A percentile compares a stretch with the other conserved stretches of the same genome.
These are phyloP conservation scores for Solea solea DNA, from an alignment of 2,113 vertebrate genomes.

Conservation along the genomic window DNA sequence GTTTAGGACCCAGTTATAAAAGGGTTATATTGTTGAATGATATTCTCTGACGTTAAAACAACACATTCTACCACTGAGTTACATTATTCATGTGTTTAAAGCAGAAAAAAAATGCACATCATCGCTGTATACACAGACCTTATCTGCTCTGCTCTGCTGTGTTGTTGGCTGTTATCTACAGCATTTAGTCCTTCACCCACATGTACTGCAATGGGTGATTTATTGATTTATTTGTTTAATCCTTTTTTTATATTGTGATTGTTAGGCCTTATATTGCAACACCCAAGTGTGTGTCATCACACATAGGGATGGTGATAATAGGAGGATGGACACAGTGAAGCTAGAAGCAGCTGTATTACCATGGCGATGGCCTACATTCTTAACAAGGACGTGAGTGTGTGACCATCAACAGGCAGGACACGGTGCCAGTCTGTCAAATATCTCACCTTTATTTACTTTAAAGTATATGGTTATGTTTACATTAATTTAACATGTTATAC, in stretches of 20 bases:
- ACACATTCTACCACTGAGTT: neutral
- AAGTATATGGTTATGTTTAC: slow-evolving; percentile 5
- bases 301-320: slow-evolving; percentile 46
- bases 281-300: slow-evolving; percentile 30
- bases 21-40: neutral
- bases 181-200: neutral
- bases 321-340: slow-evolving; percentile 56
- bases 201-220: neutral
- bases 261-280: neutral
- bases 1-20: neutral
- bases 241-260: neutral
- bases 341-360: slow-evolving; percentile 72
- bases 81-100: neutral
- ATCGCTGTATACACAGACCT: neutral
- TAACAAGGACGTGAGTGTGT: slow-evolving; percentile 51
- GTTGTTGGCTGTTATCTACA: neutral
- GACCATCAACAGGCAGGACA: slow-evolving; percentile 36
- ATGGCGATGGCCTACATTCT: slow-evolving; percentile 78
- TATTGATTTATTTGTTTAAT: neutral
- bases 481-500: neutral
- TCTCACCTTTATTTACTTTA: slow-evolving; percentile 1
- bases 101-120: neutral
- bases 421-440: slow-evolving; percentile 4
- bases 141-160: neutral
- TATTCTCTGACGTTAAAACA: neutral